Evolutionary conservation across 2,888 invertebrate genomes (phyloP).

Genomic region (Lumbricus terrestris): DNA sequence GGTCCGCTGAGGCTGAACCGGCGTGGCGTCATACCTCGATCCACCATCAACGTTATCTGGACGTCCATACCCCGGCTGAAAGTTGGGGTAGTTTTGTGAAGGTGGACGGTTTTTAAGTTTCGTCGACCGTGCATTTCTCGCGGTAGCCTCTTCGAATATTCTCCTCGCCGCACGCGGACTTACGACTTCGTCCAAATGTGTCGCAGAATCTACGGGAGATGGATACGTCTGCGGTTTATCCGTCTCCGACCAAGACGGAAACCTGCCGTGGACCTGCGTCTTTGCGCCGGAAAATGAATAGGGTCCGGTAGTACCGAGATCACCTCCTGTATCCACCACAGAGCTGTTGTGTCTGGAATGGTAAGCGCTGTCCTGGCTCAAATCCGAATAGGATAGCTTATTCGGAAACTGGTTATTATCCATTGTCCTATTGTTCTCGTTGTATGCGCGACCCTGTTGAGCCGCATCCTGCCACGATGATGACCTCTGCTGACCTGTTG

Average conservation of each 20-base stretch:
- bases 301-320: background rate
- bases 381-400: background rate
- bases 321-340: background rate
- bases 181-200: background rate
- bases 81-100: background rate
- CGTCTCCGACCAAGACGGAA: background rate
- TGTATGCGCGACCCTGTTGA: too few relatives aligned
- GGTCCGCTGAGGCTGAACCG: background rate
- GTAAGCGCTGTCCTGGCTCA: slow-evolving; percentile 7
- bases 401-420: background rate
- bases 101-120: background rate
- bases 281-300: background rate
- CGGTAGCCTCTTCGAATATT: background rate
- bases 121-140: background rate
- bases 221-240: background rate
- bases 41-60: background rate
- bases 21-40: background rate
- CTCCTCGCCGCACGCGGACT: background rate
- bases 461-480: background rate
- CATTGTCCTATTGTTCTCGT: background rate
- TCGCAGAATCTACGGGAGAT: background rate
- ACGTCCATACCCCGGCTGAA: background rate
- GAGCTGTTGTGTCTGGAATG: background rate
- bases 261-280: background rate
- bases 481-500: background rate